Conservation (phyloP, 2,797 vertebrate genomes). For the Pelobates cultripes region DNA sequence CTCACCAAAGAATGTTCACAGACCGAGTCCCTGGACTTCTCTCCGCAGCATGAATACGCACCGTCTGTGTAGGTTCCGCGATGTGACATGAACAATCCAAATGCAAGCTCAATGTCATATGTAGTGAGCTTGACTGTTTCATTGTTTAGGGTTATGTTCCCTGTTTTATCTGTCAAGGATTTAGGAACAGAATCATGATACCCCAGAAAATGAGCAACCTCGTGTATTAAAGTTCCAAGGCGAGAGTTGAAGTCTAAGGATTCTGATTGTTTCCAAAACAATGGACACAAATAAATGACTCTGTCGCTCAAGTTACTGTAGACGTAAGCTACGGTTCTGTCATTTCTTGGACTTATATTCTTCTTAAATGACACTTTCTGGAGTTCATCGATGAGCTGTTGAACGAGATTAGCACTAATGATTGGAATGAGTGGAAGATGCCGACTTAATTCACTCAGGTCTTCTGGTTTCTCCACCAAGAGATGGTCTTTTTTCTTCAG, state of each 20-base stretch:
- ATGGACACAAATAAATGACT: background rate
- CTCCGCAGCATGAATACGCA: background rate
- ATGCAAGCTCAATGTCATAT: background rate
- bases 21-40: background rate
- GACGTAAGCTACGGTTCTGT: background rate
- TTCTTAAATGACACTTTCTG: slow-evolving; percentile 4
- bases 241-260: background rate
- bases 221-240: background rate
- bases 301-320: no score
- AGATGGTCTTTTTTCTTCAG: slow-evolving; percentile 25
- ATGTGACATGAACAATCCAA: background rate
- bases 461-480: background rate
- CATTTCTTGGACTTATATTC: background rate
- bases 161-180: no score
- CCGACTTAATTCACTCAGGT: background rate
- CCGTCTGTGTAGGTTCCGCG: background rate
- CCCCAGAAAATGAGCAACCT: no score
- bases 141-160: no score
- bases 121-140: no score
- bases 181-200: no score
- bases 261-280: background rate
- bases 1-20: no score
- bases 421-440: background rate
- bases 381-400: background rate
- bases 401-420: slow-evolving; percentile 7